A percentile compares a stretch with the other conserved stretches of the same genome.
phyloP scores from a whole-genome alignment of 2,888 invertebrate genomes.

The Octonoba sinensis region DNA sequence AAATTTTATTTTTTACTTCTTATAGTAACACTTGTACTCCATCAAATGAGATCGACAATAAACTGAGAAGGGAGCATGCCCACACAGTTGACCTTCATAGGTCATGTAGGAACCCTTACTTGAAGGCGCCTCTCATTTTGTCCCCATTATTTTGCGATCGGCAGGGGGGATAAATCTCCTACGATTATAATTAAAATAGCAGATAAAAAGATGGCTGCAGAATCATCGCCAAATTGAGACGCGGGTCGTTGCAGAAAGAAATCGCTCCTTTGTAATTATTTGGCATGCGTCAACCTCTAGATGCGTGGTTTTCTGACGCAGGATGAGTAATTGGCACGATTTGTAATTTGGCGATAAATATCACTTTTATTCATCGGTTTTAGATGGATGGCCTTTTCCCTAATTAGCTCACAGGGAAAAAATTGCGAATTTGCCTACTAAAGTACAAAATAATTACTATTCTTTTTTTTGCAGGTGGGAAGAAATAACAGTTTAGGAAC shows the following conservation, averaged over 20 bases:
- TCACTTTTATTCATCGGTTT: neutral
- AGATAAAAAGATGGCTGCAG: conserved; percentile 4
- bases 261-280: conserved; percentile 15
- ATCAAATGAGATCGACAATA: neutral
- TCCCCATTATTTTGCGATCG: conserved; percentile 18
- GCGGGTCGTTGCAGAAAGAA: conserved; percentile 2
- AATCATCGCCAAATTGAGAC: conserved; percentile 10
- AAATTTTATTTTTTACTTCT: too few relatives aligned
- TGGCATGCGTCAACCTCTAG: conserved; percentile 28
- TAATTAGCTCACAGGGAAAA: too few relatives aligned
- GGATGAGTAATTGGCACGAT: conserved; percentile 45
- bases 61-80: conserved; percentile 12
- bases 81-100: conserved; percentile 30
- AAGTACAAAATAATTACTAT: too few relatives aligned
- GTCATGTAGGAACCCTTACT: conserved; percentile 17
- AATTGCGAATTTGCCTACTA: too few relatives aligned
- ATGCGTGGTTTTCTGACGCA: conserved; percentile 12
- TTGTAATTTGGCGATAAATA: conserved; percentile 33
- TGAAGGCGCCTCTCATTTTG: conserved; percentile 1
- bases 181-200: conserved; percentile 41
- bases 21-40: neutral
- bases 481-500: too few relatives aligned
- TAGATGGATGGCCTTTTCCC: too few relatives aligned
- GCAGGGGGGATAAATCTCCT: conserved; percentile 17
- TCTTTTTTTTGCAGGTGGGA: too few relatives aligned